Evolutionary conservation across 2,888 invertebrate species (phyloP).

Genomic region (Aphrophora alni): DNA sequence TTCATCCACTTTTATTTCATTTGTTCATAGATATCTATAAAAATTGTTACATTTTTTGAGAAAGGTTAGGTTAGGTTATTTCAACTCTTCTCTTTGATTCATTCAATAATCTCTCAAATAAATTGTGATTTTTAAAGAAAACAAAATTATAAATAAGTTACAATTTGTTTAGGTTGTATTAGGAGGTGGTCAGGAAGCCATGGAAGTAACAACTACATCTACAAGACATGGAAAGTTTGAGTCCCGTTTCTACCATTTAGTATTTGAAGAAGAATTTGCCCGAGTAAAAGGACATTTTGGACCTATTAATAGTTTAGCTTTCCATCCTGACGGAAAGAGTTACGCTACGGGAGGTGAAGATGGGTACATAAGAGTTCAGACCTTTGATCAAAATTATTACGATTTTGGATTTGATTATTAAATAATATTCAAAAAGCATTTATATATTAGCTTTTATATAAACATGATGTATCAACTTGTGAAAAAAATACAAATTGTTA

Average conservation of each 20-base stretch:
- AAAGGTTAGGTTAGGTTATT: too few species aligned
- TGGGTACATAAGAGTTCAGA: slow-evolving; percentile 95
- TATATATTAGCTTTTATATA: not conserved
- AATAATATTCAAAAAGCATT: slow-evolving; percentile 33
- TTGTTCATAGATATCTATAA: too few species aligned
- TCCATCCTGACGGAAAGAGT: slow-evolving; percentile 97
- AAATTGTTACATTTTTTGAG: too few species aligned
- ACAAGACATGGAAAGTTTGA: slow-evolving; percentile 97
- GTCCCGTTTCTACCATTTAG: slow-evolving; percentile 90
- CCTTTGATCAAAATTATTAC: slow-evolving; percentile 95
- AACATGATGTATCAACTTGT: not conserved
- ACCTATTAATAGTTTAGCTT: slow-evolving; percentile 97
- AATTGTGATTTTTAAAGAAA: too few species aligned
- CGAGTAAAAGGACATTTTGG: slow-evolving; percentile 99
- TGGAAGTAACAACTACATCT: slow-evolving; percentile 97
- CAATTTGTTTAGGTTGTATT: slow-evolving; percentile 71
- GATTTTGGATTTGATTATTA: slow-evolving; percentile 93
- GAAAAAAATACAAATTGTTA: too few species aligned
- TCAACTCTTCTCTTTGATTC: too few species aligned
- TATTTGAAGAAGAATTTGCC: slow-evolving; percentile 97
- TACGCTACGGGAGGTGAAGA: slow-evolving; percentile 98
- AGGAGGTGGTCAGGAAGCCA: slow-evolving; percentile 99
- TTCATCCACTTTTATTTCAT: too few species aligned
- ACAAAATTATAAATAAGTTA: too few species aligned
- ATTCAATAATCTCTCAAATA: too few species aligned